phyloP scores from a whole-genome alignment of 2,113 vertebrate species.

The Tapirus terrestris region DNA sequence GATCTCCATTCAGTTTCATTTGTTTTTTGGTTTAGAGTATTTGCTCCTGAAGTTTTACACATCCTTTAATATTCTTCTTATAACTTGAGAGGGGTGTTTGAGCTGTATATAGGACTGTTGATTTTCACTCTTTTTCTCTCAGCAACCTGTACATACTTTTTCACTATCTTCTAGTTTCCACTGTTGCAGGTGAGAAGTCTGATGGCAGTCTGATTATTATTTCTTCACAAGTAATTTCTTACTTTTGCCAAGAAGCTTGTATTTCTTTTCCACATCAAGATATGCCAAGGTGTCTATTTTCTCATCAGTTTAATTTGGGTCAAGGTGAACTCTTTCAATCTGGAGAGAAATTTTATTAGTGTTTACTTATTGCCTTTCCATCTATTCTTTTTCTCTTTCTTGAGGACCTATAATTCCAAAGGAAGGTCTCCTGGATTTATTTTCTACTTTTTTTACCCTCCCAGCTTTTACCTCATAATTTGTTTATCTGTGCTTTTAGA shows the following conservation, averaged over 20 bases:
- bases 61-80: not conserved
- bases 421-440: not conserved
- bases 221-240: not conserved
- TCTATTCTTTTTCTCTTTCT: not conserved
- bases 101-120: not conserved
- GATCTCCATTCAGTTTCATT: not conserved
- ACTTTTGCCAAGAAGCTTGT: slow-evolving; percentile 12
- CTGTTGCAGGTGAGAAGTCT: not conserved
- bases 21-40: not conserved
- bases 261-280: not conserved
- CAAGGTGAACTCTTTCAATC: not conserved
- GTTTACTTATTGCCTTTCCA: not conserved
- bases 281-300: not conserved
- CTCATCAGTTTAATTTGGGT: not conserved
- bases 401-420: not conserved
- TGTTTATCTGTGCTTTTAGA: not conserved
- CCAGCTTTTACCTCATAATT: not conserved
- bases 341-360: not conserved
- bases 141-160: not conserved
- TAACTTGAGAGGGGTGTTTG: not conserved
- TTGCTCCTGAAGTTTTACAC: not conserved
- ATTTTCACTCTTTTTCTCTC: not conserved
- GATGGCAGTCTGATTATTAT: not conserved
- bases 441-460: slow-evolving; percentile 11
- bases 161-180: not conserved